Evolutionary conservation across 2,113 vertebrate species (phyloP), one percentile per base, ranked within the genome.

Genomic region (Hippocampus abdominalis): DNA sequence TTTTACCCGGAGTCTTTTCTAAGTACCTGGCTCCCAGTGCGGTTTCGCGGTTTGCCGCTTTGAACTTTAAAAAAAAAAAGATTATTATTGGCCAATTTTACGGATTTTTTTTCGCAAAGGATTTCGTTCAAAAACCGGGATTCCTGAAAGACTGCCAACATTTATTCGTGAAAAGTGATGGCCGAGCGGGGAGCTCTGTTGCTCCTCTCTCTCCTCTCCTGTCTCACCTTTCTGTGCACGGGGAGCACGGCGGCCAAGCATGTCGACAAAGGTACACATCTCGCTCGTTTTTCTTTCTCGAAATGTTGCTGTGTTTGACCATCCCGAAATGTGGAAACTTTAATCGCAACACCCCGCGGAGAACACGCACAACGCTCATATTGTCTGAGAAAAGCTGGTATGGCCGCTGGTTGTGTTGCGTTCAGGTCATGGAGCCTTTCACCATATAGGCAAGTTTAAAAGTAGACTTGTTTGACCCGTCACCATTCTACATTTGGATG

Each of bases 141-240:
- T 81, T 85, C 79, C 80, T 73, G 83, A 86, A 44, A 83, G 78
- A 74, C 81, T 88, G 84, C 81, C 89, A 88, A 88, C 71, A 87
- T 91, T 89, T 74, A 53, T 88, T 81, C 40, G 84, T 87, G 82
- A 86, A 91, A 92, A 93, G 92, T 90, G 92, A 93, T 93, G 92
- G 92, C 92, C 85, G 91, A 92, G 92, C 91, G 91, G 89, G 92
- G 91, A 92, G 92, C 92, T 80, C 87, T 87, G 86, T 84, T 80
- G 87, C 92, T 92, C 89, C 90, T 92, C 92, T 89, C 89, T 87
- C 87, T 93, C 79, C 87, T 91, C 81, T 64, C 42, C 42, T 92
- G 89, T 80, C 90, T 93, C 91, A 90, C 85, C 89, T 90, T 86
- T 77, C 84, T 90, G 73, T 74, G 7, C 85, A 70, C 81, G 71